phyloP scores from a whole-genome alignment of 2,888 invertebrate genomes.

The Diadromus collaris region DNA sequence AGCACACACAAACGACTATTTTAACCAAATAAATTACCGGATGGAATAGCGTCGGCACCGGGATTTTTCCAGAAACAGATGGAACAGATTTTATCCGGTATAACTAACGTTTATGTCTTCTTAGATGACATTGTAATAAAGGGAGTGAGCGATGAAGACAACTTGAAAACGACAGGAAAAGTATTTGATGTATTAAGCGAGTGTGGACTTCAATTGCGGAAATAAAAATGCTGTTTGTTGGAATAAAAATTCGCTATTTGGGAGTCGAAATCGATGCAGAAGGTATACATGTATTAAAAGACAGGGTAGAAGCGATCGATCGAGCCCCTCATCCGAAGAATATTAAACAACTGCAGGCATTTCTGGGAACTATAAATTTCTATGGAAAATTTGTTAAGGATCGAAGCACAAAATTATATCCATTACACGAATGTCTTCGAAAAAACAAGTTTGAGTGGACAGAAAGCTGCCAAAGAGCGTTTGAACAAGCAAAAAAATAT shows the following conservation, averaged over 20 bases:
- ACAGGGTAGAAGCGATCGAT: slow-evolving; percentile 10
- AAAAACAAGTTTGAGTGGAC: slow-evolving; percentile 30
- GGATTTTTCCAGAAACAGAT: slow-evolving; percentile 57
- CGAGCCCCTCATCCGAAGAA: slow-evolving; percentile 7
- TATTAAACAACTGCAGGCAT: slow-evolving; percentile 23
- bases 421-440: slow-evolving; percentile 20
- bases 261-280: slow-evolving; percentile 19
- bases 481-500: slow-evolving; percentile 21
- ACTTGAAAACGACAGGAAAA: slow-evolving; percentile 15
- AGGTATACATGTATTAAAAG: slow-evolving; percentile 7
- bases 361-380: slow-evolving; percentile 31
- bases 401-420: slow-evolving; percentile 24
- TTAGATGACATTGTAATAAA: slow-evolving; percentile 45
- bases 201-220: slow-evolving; percentile 19
- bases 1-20: slow-evolving; percentile 52
- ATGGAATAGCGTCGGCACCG: slow-evolving; percentile 49
- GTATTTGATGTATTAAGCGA: slow-evolving; percentile 33
- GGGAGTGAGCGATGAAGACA: slow-evolving; percentile 9
- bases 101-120: slow-evolving; percentile 34
- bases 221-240: slow-evolving; percentile 22
- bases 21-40: slow-evolving; percentile 34
- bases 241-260: slow-evolving; percentile 9
- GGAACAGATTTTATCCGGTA: slow-evolving; percentile 39
- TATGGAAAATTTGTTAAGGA: slow-evolving; percentile 33
- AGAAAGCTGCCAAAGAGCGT: slow-evolving; percentile 24